phyloP scores from a whole-genome alignment of 2,113 vertebrate genomes.

The Oplegnathus fasciatus region DNA sequence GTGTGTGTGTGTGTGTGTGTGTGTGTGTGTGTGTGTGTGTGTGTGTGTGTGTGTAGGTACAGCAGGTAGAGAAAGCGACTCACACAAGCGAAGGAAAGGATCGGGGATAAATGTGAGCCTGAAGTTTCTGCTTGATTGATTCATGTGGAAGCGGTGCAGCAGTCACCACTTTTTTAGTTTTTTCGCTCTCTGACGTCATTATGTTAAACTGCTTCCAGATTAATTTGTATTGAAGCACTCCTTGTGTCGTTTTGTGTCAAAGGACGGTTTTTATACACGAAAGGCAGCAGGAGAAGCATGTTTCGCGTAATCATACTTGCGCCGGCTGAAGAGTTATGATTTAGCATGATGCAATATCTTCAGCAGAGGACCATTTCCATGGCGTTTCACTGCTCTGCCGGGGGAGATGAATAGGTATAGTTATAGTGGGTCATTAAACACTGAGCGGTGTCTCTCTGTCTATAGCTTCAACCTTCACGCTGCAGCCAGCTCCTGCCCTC shows the following conservation, averaged over 20 bases:
- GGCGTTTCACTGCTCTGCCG: slow-evolving; percentile 58
- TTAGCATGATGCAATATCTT: slow-evolving; percentile 57
- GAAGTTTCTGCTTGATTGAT: slow-evolving; percentile 68
- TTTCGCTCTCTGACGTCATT: slow-evolving; percentile 8
- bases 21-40: slow-evolving; percentile 19
- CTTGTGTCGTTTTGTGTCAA: slow-evolving; percentile 16
- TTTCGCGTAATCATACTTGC: slow-evolving; percentile 13
- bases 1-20: slow-evolving; percentile 11
- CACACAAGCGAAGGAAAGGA: slow-evolving; percentile 50
- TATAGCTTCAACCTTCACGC: slow-evolving; percentile 80
- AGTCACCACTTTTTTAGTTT: background rate
- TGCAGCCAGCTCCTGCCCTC: slow-evolving; percentile 58
- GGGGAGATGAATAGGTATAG: slow-evolving; percentile 78
- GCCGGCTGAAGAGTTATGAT: slow-evolving; percentile 43
- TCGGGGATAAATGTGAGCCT: slow-evolving; percentile 51
- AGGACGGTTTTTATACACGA: slow-evolving; percentile 9
- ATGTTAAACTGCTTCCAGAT: slow-evolving; percentile 10
- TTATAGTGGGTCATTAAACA: slow-evolving; percentile 81
- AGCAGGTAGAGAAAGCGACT: slow-evolving; percentile 18
- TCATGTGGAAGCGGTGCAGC: slow-evolving; percentile 53
- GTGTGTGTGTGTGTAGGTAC: background rate
- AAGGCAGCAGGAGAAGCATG: slow-evolving; percentile 35
- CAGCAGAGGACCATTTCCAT: slow-evolving; percentile 58
- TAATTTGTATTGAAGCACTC: background rate
- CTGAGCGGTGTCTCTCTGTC: slow-evolving; percentile 66